Evolutionary conservation across 2,113 vertebrate genomes (phyloP).

Genomic region (Brachypodius melanocephalos): DNA sequence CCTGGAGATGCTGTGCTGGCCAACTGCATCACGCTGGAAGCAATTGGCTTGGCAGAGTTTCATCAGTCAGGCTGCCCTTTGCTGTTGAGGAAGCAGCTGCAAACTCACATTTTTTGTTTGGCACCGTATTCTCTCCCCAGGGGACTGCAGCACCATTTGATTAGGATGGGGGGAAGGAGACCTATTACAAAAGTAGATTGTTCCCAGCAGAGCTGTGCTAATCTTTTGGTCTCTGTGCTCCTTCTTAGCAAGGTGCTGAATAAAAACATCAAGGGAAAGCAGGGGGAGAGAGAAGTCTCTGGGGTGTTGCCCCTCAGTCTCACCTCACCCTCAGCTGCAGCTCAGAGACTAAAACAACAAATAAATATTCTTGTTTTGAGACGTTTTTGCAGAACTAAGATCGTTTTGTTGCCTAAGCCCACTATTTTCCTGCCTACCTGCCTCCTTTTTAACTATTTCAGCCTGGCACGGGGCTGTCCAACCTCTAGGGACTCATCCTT

Average conservation of each 20-base stretch:
- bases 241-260: background rate
- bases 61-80: slow-evolving; percentile 35
- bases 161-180: slow-evolving; percentile 13
- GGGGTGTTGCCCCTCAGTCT: background rate
- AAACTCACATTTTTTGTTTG: slow-evolving; percentile 39
- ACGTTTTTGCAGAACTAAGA: background rate
- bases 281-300: background rate
- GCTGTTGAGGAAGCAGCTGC: slow-evolving; percentile 55
- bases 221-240: background rate
- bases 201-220: background rate
- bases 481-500: background rate
- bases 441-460: background rate
- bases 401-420: background rate
- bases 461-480: background rate
- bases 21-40: background rate
- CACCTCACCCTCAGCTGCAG: background rate
- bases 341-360: background rate
- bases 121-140: background rate
- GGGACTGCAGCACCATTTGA: slow-evolving; percentile 24
- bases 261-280: background rate
- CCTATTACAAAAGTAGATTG: background rate
- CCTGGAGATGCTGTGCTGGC: slow-evolving; percentile 2
- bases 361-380: background rate
- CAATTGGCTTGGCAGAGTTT: slow-evolving; percentile 26
- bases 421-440: background rate